Conservation (phyloP, 2,113 vertebrate genomes). For the Noturus placidus region DNA sequence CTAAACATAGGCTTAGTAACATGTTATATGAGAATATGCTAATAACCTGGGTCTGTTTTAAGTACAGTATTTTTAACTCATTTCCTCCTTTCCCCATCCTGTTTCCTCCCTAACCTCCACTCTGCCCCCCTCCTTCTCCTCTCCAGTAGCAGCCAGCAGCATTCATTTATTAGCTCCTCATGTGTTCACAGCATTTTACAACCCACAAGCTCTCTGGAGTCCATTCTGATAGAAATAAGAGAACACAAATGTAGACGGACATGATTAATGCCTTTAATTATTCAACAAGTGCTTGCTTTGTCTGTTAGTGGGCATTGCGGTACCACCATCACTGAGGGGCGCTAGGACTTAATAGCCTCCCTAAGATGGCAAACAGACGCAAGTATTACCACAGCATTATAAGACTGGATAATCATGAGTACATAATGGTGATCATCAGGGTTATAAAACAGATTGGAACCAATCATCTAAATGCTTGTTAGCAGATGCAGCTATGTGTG, state of each 20-base stretch:
- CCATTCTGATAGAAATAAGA: background rate
- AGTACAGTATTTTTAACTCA: background rate
- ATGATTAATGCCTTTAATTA: constrained; percentile 45
- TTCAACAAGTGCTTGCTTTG: constrained; percentile 33
- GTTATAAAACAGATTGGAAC: background rate
- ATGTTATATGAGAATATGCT: constrained; percentile 18
- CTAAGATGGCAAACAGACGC: background rate
- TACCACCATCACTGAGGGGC: background rate
- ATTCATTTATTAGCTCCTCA: constrained; percentile 3
- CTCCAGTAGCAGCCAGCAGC: background rate
- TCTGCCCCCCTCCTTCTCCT: background rate
- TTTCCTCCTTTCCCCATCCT: background rate
- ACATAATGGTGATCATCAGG: background rate
- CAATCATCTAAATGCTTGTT: background rate
- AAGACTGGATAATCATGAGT: background rate
- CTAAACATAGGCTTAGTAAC: background rate
- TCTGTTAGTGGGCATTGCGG: constrained; percentile 17
- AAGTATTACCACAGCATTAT: background rate
- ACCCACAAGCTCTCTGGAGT: constrained; percentile 16
- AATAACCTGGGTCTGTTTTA: constrained; percentile 37
- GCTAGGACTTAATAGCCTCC: constrained; percentile 11
- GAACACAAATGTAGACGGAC: background rate
- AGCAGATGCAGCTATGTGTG: background rate
- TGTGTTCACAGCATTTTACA: background rate
- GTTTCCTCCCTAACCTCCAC: background rate